Percentiles rank a stretch among this genome's conserved stretches.
These are phyloP conservation scores for Rhodeus uyekii DNA, from an alignment of 2,797 vertebrate genomes.

Conservation along the genomic window DNA sequence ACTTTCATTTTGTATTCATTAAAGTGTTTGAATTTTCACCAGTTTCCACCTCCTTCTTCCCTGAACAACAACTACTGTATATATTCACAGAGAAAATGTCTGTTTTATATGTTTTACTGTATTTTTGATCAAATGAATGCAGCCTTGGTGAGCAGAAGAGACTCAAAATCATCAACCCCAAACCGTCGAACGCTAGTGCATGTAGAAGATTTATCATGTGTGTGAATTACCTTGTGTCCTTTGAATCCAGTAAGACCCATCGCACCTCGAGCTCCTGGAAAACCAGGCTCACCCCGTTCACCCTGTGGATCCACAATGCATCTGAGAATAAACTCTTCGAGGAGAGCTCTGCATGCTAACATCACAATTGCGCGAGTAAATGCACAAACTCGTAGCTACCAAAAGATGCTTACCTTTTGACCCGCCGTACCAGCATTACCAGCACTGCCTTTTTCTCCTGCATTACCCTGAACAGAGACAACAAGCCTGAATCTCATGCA, in stretches of 20 bases:
- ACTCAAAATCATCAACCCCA: not conserved
- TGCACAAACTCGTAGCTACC: not conserved
- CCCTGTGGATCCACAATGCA: slow-evolving; percentile 65
- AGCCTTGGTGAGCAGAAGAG: not conserved
- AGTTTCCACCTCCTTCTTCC: too few relatives aligned
- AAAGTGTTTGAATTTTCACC: too few relatives aligned
- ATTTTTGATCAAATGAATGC: not conserved
- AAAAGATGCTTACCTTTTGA: slow-evolving; percentile 66
- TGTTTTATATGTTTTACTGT: not conserved
- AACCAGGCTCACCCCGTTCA: slow-evolving; percentile 69
- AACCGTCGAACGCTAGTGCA: too few relatives aligned
- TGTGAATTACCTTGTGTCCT: slow-evolving; percentile 75
- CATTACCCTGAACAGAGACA: slow-evolving; percentile 64
- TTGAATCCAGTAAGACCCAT: slow-evolving; percentile 76
- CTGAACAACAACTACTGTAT: too few relatives aligned
- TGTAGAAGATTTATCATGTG: not conserved
- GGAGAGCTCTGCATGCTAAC: not conserved
- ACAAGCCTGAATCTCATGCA: not conserved
- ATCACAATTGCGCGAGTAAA: not conserved
- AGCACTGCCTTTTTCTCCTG: slow-evolving; percentile 64
- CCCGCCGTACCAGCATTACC: slow-evolving; percentile 67
- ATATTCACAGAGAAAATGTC: not conserved
- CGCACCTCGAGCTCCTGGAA: slow-evolving; percentile 69
- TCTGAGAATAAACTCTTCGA: not conserved
- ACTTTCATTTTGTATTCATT: too few relatives aligned